A percentile compares a stretch with the other conserved stretches of the same genome.
These are phyloP conservation scores for Oscheius sp. DNA, from an alignment of 2,888 invertebrate species.

Conservation along the genomic window DNA sequence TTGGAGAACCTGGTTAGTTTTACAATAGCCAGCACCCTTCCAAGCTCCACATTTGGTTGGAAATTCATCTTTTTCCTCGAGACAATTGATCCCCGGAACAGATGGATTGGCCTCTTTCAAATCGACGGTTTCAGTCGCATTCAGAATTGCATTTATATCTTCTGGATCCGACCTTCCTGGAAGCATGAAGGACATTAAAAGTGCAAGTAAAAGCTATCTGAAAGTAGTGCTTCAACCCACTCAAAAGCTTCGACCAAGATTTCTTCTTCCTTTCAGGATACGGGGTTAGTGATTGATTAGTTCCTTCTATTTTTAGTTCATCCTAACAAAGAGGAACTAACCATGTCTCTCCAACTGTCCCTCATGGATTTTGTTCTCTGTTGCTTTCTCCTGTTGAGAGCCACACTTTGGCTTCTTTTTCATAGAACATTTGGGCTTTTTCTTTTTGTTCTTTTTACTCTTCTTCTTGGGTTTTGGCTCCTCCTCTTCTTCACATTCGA, in stretches of 20 bases:
- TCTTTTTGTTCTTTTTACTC: constrained; percentile 1
- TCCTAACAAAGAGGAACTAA: not conserved
- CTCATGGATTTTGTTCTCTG: not conserved
- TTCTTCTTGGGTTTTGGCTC: not conserved
- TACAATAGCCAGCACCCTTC: constrained; percentile 48
- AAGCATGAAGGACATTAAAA: not conserved
- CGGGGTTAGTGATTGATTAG: not conserved
- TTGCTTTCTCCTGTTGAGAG: not conserved
- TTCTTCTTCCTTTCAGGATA: no score
- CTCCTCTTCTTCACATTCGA: constrained; percentile 4
- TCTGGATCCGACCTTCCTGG: constrained; percentile 5
- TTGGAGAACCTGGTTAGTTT: constrained; percentile 32
- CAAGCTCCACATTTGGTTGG: constrained; percentile 45
- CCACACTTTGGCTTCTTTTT: not conserved
- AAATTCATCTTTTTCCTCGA: constrained; percentile 36
- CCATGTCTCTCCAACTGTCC: no score
- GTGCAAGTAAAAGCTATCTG: not conserved
- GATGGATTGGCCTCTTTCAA: no score
- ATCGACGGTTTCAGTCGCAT: not conserved
- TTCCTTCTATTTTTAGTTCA: not conserved
- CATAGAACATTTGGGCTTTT: not conserved
- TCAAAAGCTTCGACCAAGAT: no score
- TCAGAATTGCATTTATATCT: not conserved
- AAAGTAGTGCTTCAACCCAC: not conserved
- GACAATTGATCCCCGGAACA: constrained; percentile 33